Percentiles rank a stretch among this genome's conserved stretches.
Evolutionary conservation across 2,888 invertebrate species (phyloP).

Genomic region (Antheraea yamamai): DNA sequence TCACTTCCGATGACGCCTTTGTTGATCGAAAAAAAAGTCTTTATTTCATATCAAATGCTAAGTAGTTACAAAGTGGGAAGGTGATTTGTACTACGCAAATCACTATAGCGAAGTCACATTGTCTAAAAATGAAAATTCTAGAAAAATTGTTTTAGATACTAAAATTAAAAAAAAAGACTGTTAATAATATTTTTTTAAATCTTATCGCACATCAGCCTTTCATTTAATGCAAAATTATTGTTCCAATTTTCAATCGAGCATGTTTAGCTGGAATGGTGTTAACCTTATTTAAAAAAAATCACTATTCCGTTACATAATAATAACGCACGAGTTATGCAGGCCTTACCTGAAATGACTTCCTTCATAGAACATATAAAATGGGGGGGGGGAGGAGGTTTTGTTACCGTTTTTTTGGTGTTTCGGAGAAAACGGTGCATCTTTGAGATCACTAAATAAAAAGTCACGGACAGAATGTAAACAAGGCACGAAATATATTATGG

Average conservation of each 20-base stretch:
- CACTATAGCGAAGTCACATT: constrained; percentile 13
- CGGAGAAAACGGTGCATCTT: constrained; percentile 61
- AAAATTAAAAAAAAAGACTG: constrained; percentile 11
- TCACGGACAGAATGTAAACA: constrained; percentile 75
- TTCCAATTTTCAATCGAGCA: constrained; percentile 37
- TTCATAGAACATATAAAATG: neutral
- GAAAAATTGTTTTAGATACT: neutral
- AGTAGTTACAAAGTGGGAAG: constrained; percentile 28
- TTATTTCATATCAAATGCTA: constrained; percentile 26
- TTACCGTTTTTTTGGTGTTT: neutral
- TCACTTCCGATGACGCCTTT: neutral
- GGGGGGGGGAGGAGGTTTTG: neutral
- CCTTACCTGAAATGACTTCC: neutral
- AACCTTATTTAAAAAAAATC: neutral
- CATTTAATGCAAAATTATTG: constrained; percentile 43
- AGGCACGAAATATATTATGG: constrained; percentile 55
- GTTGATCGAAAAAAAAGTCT: constrained; percentile 14
- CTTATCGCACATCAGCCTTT: constrained; percentile 45
- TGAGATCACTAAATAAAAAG: constrained; percentile 73
- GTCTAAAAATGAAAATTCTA: constrained; percentile 19
- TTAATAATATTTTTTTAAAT: constrained; percentile 15
- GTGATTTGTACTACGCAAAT: constrained; percentile 45
- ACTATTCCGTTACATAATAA: neutral
- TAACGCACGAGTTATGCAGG: neutral
- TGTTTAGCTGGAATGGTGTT: constrained; percentile 10